Base-by-base conservation (phyloP, 2,888 invertebrate species). In the Melangyna quadrimaculata region DNA sequence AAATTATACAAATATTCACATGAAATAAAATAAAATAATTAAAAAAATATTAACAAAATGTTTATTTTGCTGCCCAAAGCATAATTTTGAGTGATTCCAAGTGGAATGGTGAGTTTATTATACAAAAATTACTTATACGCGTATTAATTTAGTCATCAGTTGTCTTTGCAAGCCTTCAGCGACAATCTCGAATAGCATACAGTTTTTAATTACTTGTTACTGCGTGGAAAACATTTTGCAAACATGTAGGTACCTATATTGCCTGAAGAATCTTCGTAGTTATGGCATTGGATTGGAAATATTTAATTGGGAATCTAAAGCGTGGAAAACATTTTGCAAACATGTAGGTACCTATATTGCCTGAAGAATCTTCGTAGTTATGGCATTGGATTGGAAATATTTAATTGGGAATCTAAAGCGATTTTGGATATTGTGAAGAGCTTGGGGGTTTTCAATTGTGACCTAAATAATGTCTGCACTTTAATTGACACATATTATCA, bases 71-170 rank as follows among this genome's bases (percentile, higher is more conserved):
- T 0, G 37, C 27, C 40, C n/a, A 27, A 17, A 63, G 61, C 61
- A 27, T 27, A 2, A 27, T 61, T 40, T 40, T 40, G 61, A 19
- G 37, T 61, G 59, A 59, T 32, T 29, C 2, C 32, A 24, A 51
- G 14, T 51, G 10, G 12, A 14, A 59, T 22, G 35, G 17, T 63
- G 24, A 27, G 24, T 63, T 43, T 10, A n/a, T 63, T 24, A 17
- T 10, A 22, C 19, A 24, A 24, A 59, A 24, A 24, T 10, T 24
- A 2, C n/a, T 17, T 43, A 27, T 12, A n/a, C n/a, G n/a, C n/a
- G n/a, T n/a, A 43, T 27, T 63, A 43, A 63, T 63, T 63, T 17
- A 43, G 27, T 27, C 40, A 63, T 63, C 61, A 27, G 40, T 61
- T 24, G 14, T 1, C n/a, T 63, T 43, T 6, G 59, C 14, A 40